These are phyloP conservation scores for Endotricha flammealis DNA, from an alignment of 2,888 invertebrate genomes.

Conservation along the genomic window DNA sequence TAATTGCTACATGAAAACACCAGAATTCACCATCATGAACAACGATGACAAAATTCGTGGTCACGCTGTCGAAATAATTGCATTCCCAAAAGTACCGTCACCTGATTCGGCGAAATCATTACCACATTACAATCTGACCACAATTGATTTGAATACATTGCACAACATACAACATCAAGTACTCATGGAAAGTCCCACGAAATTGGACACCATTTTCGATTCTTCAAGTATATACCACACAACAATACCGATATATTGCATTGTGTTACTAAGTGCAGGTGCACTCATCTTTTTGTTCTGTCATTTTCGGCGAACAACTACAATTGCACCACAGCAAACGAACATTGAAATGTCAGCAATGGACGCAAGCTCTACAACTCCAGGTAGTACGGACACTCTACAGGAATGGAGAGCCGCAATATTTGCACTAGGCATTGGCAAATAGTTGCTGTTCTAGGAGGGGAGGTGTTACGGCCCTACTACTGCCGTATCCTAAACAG, in stretches of 20 bases:
- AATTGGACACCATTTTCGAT: neutral
- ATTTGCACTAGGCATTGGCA: too few relatives aligned
- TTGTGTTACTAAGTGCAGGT: too few relatives aligned
- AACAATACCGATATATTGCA: slow-evolving; percentile 11
- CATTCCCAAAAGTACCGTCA: neutral
- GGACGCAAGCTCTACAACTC: too few relatives aligned
- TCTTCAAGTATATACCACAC: slow-evolving; percentile 10
- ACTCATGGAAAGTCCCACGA: slow-evolving; percentile 6
- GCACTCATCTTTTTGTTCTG: too few relatives aligned
- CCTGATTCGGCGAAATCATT: neutral
- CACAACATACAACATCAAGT: slow-evolving; percentile 12
- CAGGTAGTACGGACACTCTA: too few relatives aligned
- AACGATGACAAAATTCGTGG: slow-evolving; percentile 8
- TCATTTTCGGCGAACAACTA: too few relatives aligned
- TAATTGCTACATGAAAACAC: slow-evolving; percentile 11
- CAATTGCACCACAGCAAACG: too few relatives aligned
- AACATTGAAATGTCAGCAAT: too few relatives aligned
- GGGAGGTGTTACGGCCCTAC: too few relatives aligned
- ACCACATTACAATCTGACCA: slow-evolving; percentile 8
- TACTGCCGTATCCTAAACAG: too few relatives aligned
- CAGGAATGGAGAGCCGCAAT: too few relatives aligned
- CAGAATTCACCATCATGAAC: slow-evolving; percentile 12
- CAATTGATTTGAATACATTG: slow-evolving; percentile 12
- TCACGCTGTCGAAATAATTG: neutral
- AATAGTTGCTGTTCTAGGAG: too few relatives aligned